Evolutionary conservation across 2,797 vertebrate genomes (phyloP), one percentile per base, ranked within the genome.

Genomic region (Antrozous pallidus): DNA sequence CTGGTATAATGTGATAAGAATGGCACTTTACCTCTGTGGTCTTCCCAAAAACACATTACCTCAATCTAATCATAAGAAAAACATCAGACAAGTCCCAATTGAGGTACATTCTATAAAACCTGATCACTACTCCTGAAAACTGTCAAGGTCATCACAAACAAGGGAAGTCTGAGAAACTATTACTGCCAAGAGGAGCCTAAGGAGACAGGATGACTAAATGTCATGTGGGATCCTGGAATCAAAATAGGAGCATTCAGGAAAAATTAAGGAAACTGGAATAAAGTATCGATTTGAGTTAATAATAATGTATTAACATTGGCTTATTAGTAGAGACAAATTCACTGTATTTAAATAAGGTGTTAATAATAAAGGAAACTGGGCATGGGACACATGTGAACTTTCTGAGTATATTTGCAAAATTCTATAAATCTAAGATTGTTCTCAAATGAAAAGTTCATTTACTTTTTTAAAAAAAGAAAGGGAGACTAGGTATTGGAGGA

Each of bases 371-470:
- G 38, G 40, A 92, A 74, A 61, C 22, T 40, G 17, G 2, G 8
- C 3, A 0, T 45, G 10, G 28, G 26, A 38, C 65, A 63, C 24
- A 31, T 49, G 10, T 26, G 18, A 78, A 69, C 20, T 69, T 24
- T 47, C 36, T 71, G 20, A 26, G n/a, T 61, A 61, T 93, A 42
- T 88, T 93, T 87, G 36, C 42, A 79, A 79, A 95, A 73, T 73
- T 93, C 49, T 75, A 1, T 20, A 74, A 45, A 75, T 67, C 11
- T 36, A 82, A 90, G 80, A 77, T 40, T 87, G 10, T 49, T 71
- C 20, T 75, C 65, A 63, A 82, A 86, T 63, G 26, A 40, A 51
- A 88, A 75, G 18, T 38, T 65, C 20, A 38, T 63, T 65, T 24
- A 22, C 56, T 54, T 31, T 54, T 24, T 8, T n/a, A n/a, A 7